Base-by-base conservation (phyloP, 1,140 invertebrate genomes). In the Drusus annulatus region DNA sequence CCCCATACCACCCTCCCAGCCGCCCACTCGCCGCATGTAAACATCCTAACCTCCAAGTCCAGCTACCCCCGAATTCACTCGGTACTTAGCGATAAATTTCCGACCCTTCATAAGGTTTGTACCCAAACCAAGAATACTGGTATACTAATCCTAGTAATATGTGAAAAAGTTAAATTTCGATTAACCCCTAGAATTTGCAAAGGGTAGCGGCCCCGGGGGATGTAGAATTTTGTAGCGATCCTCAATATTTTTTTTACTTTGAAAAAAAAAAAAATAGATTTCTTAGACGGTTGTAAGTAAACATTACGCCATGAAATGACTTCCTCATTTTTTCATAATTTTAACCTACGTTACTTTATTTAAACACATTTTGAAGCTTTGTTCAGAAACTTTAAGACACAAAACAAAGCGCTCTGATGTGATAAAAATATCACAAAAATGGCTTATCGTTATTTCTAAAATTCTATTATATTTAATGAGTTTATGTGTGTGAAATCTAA, bases 81-180 rank as follows among this genome's bases (percentile, higher is more conserved):
- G 62, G 28, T 78, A 19, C 76, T 78, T 69, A 78, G 76, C 76
- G 19, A 78, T 78, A 78, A 78, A 78, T 78, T 78, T n/a, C 36
- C 52, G 36, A 28, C 74, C 74, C 54, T 76, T 36, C 74, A 25
- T 21, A 19, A 17, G 31, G n/a, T 45, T 15, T 3, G 74, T 74
- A 52, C 74, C 52, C 23, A 45, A 45, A 45, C 36, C 7, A 45
- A 19, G 19, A 65, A 36, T 65, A 65, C 52, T 31, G 54, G 58
- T 25, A 79, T 69, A 79, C 76, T 83, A 83, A 83, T 83, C 81
- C 81, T 68, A 19, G 76, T 83, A 80, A 83, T 80, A 83, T 80
- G 81, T 80, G 81, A 83, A 83, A 83, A 83, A 83, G 81, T 83
- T 76, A 80, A 79, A 80, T 83, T 83, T 83, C 81, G 81, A 83